phyloP scores from a whole-genome alignment of 2,113 vertebrate genomes.

The Heterotis niloticus region DNA sequence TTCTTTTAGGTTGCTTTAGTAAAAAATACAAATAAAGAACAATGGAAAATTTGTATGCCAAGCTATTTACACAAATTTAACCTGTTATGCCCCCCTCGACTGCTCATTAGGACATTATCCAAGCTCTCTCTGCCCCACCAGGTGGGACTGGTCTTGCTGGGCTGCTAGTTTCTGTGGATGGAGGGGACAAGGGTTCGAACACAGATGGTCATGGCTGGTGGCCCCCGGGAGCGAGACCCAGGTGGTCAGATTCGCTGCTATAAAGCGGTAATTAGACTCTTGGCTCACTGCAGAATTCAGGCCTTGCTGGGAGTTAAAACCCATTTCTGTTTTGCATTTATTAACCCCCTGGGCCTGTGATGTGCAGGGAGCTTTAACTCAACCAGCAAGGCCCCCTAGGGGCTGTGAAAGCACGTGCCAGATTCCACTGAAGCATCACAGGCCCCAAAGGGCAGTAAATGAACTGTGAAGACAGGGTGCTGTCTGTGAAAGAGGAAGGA shows the following conservation, averaged over 20 bases:
- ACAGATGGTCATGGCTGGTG: too few species aligned
- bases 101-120: too few species aligned
- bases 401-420: neutral
- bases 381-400: constrained; percentile 21
- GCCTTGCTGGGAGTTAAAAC: constrained; percentile 36
- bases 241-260: constrained; percentile 47
- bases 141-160: too few species aligned
- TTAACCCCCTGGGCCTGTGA: constrained; percentile 28
- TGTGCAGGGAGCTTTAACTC: neutral
- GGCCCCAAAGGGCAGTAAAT: constrained; percentile 23
- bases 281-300: constrained; percentile 25
- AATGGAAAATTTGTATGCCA: too few species aligned
- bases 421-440: constrained; percentile 33
- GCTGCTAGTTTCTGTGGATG: too few species aligned
- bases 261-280: constrained; percentile 60
- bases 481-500: constrained; percentile 3
- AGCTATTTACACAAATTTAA: too few species aligned
- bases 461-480: constrained; percentile 22
- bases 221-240: constrained; percentile 46
- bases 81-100: too few species aligned
- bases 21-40: too few species aligned
- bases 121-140: too few species aligned
- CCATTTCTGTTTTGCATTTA: constrained; percentile 37
- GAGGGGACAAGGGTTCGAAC: too few species aligned
- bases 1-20: too few species aligned